Evolutionary conservation across 1,140 invertebrate species (phyloP), one percentile per base, ranked within the genome.

Genomic region (Drosophila suzukii): DNA sequence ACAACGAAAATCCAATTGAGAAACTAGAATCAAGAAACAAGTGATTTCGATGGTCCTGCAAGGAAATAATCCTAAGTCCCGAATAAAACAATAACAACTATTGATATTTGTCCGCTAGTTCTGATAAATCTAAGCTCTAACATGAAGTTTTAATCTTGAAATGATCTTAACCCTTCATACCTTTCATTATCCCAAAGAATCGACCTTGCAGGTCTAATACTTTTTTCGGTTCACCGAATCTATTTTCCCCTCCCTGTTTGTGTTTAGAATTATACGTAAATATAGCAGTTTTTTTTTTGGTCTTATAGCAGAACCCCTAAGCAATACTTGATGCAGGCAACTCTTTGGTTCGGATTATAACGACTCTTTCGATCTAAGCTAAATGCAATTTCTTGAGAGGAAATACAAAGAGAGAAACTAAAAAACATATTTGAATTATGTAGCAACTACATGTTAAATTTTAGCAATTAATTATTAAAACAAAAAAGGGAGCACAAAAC

Each of bases 361-460:
- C 57, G 56, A 59, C 17, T 24, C 20, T 30, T 53, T 63, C 50
- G 32, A 38, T 12, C 41, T 55, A 83, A 72, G 81, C 81, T 67
- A 75, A 79, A 67, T 50, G 59, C 60, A 53, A 65, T 63, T 63
- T 63, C 55, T 53, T 51, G n/a, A 68, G 38, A 32, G 60, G 51
- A 47, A 51, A 38, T 11, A 39, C 27, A 38, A 57, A 41, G 38
- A 34, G 15, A 60, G 54, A 47, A 54, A 47, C 34, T 67, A 10
- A 44, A 38, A 81, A 74, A 85, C 81, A 82, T 88, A 88, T 88
- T 82, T 68, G 59, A 86, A 88, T 82, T 79, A 88, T 86, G 83
- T 86, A 88, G 83, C 66, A 88, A 86, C 83, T 88, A 88, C 83
- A 86, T 88, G 83, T 88, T 88, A 88, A 86, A 86, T 75, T 76